Percentiles rank a stretch among this genome's conserved stretches.
Conservation (phyloP, 2,888 invertebrate genomes). For the Hemistola chrysoprasaria region DNA sequence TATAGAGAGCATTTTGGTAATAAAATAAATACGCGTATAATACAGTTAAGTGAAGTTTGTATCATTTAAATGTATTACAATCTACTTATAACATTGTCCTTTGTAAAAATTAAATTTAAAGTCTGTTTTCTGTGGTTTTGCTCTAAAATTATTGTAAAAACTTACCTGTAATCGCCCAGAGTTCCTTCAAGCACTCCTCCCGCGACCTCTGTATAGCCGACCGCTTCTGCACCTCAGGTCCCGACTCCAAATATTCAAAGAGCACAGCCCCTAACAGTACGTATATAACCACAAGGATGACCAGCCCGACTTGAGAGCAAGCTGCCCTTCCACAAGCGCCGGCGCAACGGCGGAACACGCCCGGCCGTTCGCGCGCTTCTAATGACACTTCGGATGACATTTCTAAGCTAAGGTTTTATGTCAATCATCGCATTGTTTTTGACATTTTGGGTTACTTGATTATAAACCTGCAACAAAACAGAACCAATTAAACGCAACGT, state of each 20-base stretch:
- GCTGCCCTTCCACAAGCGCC: slow-evolving; percentile 78
- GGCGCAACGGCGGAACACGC: slow-evolving; percentile 52
- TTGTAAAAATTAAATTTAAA: too few relatives aligned
- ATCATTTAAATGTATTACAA: too few relatives aligned
- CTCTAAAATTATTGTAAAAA: slow-evolving; percentile 8
- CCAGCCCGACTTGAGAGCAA: slow-evolving; percentile 86
- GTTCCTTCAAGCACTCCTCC: slow-evolving; percentile 86
- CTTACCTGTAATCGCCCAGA: slow-evolving; percentile 91
- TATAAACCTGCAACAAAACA: not conserved
- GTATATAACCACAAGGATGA: slow-evolving; percentile 87
- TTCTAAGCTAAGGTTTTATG: slow-evolving; percentile 26
- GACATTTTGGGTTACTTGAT: slow-evolving; percentile 19
- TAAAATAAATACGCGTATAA: too few relatives aligned
- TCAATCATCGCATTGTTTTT: slow-evolving; percentile 24
- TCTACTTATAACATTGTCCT: too few relatives aligned
- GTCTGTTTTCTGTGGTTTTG: too few relatives aligned
- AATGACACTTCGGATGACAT: slow-evolving; percentile 77
- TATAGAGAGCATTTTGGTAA: too few relatives aligned
- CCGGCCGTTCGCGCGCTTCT: slow-evolving; percentile 66
- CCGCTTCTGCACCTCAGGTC: slow-evolving; percentile 84
- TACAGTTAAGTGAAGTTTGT: too few relatives aligned
- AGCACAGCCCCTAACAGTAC: slow-evolving; percentile 88
- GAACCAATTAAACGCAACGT: too few relatives aligned
- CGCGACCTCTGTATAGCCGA: slow-evolving; percentile 84
- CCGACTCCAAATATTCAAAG: slow-evolving; percentile 88